Evolutionary conservation across 1,140 invertebrate species (phyloP), one percentile per base, ranked within the genome.

Genomic region (Pogonomyrmex californicus): DNA sequence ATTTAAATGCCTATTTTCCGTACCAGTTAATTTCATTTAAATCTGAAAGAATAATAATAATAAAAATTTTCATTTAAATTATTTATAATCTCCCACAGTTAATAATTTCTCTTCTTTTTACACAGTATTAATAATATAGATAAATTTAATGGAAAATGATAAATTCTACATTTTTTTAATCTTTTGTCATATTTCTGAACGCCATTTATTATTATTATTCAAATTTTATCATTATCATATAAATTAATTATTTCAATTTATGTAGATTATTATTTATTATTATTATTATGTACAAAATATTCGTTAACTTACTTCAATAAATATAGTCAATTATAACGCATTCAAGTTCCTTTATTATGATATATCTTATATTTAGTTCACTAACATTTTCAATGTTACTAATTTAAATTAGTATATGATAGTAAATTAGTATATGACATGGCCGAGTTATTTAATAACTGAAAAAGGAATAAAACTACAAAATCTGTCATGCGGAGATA

Each of bases 1-100:
- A 70, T 60, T 81, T 70, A 81, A 68, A 54, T 66, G 63, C n/a
- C n/a, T 68, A 54, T 54, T 81, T 68, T 65, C 41, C 36, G 9
- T 36, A 17, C n/a, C n/a, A 63, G n/a, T 30, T 54, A 70, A 68
- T 79, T 79, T 54, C 38, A 79, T 30, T 54, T 56, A 41, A 54
- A 68, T 33, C 56, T 44, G 23, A 62, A 56, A 81, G 6, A 17
- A 65, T 49, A 65, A 76, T 44, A 76, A 41, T 38, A 62, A 47
- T 17, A 23, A 41, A 79, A 51, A 66, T 38, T 36, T 47, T 78
- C 36, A 51, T 68, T 68, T 41, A 36, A 38, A 54, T 66, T 62
- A 77, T 47, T 62, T 77, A 33, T 51, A 44, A 73, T 73, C 41
- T 30, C 17, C 7, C 3, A 12, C 9, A 58, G 17, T 14, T 58